Base-by-base conservation (phyloP, 2,888 invertebrate species). In the Caenorhabditis zanzibari region DNA sequence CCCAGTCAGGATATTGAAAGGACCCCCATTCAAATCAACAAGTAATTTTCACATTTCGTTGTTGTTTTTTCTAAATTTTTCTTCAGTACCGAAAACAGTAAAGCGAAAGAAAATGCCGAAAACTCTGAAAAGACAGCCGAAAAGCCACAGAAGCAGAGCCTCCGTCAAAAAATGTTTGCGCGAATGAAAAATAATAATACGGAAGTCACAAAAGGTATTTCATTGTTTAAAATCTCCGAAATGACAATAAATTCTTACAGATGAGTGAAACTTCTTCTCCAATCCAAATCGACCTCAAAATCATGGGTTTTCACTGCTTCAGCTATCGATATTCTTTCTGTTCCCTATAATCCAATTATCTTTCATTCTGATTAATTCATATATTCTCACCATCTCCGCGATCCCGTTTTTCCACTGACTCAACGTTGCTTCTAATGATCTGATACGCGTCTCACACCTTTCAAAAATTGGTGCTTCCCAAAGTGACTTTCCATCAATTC, bases 11-110 rank as follows among this genome's bases (percentile, higher is more conserved):
- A 82, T 41, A 83, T 88, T 32, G 82, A 84, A 22, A 79, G 88
- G 41, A 88, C 88, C 12, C 88, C 88, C 28, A 86, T 88, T 64
- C 79, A 83, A 61, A 59, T 86, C 12, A 77, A 79, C 16, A 66
- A 49, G 85, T 86, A 24, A 63, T 59, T 76, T 59, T 74, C 73
- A 38, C 32, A 6, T 38, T n/a, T n/a, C n/a, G n/a, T n/a, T n/a
- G n/a, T n/a, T 38, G 26, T 49, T 61, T 32, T 32, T 24, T 10
- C 12, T 26, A 56, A 22, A 24, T 35, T 44, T 52, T 52, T 32
- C 28, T 49, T 38, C 41, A 44, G 16, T 19, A 2, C 35, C 28
- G 16, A 12, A 2, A 22, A 61, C 22, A 16, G 10, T 16, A 22
- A 9, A 9, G 47, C 22, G 6, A 58, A 64, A 26, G 71, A 79